These are phyloP conservation scores for Cancer borealis DNA, from an alignment of 2,888 invertebrate genomes.

Conservation along the genomic window DNA sequence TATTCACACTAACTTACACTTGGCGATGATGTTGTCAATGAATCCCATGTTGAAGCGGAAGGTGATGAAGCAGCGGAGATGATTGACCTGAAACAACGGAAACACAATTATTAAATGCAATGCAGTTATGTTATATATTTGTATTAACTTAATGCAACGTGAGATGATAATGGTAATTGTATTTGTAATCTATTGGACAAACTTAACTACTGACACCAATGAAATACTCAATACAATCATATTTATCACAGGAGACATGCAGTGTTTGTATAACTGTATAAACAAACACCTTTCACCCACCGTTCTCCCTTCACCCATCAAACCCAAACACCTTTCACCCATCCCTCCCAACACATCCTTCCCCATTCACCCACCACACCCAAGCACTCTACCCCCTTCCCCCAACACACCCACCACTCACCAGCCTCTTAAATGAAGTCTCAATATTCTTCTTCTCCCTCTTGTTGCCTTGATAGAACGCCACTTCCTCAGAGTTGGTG, in stretches of 20 bases:
- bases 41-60: constrained; percentile 96
- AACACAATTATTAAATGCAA: too few species aligned
- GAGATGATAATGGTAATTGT: background rate
- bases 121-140: too few species aligned
- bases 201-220: background rate
- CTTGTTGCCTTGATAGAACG: constrained; percentile 84
- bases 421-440: constrained; percentile 92
- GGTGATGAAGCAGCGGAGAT: constrained; percentile 91
- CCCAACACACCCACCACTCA: constrained; percentile 78
- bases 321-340: background rate
- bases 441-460: constrained; percentile 93
- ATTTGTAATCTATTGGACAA: background rate
- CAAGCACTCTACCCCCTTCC: too few species aligned
- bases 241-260: background rate
- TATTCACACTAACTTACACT: constrained; percentile 85
- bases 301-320: background rate
- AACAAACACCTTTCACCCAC: too few species aligned
- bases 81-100: constrained; percentile 84
- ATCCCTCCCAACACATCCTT: too few species aligned
- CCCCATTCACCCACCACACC: too few species aligned
- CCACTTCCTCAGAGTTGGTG: constrained; percentile 97
- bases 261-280: too few species aligned
- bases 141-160: too few species aligned
- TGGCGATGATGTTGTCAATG: constrained; percentile 96
- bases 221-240: background rate